A percentile compares a stretch with the other conserved stretches of the same genome.
Conservation (phyloP, 2,888 invertebrate species). For the Tinea trinotella region DNA sequence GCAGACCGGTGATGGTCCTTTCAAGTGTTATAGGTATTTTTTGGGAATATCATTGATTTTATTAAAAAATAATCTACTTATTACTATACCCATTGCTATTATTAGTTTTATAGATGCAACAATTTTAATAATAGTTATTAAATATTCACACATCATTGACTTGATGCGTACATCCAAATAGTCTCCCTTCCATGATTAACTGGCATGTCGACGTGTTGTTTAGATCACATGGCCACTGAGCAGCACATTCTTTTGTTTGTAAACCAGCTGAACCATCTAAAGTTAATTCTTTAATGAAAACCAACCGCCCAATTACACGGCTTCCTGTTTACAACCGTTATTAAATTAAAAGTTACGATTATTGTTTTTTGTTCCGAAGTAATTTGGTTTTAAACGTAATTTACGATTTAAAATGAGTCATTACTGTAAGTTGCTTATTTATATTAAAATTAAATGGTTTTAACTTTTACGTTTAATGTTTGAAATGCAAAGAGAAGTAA, state of each 20-base stretch:
- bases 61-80: too few species aligned
- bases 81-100: too few species aligned
- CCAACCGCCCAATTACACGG: conserved; percentile 15
- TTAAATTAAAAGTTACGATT: conserved; percentile 16
- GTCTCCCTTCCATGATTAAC: not conserved
- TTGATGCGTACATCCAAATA: not conserved
- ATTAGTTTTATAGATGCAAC: not conserved
- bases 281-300: conserved; percentile 15
- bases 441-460: too few species aligned
- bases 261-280: not conserved
- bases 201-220: not conserved
- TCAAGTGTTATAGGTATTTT: too few species aligned
- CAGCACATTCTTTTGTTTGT: conserved; percentile 13
- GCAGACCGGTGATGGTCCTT: too few species aligned
- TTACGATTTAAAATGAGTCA: too few species aligned
- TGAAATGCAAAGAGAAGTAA: too few species aligned
- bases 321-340: conserved; percentile 15
- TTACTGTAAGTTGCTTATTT: too few species aligned
- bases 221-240: conserved; percentile 6
- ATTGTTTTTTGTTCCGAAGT: conserved; percentile 5
- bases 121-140: not conserved
- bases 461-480: too few species aligned
- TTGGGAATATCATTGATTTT: too few species aligned
- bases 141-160: not conserved
- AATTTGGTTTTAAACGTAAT: not conserved